phyloP scores from a whole-genome alignment of 2,888 invertebrate species.

The Actias luna region DNA sequence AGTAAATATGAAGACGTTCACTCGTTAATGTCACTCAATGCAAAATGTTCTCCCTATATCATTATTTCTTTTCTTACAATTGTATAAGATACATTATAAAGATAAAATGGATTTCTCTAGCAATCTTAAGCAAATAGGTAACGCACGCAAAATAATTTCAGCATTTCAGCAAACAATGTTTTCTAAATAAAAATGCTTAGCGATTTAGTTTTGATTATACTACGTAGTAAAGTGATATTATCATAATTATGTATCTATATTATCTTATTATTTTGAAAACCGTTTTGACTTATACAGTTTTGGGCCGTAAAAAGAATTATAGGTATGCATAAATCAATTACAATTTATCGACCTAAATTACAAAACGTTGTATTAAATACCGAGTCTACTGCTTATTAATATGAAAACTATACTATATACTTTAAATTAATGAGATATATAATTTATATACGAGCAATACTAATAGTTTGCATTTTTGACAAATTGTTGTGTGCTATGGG shows the following conservation, averaged over 20 bases:
- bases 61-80: slow-evolving; percentile 45
- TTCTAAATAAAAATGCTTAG: neutral
- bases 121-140: slow-evolving; percentile 66
- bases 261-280: neutral
- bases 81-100: slow-evolving; percentile 51
- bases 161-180: slow-evolving; percentile 7
- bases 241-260: neutral
- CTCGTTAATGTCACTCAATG: slow-evolving; percentile 30
- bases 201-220: neutral
- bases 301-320: too few species aligned
- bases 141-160: slow-evolving; percentile 25
- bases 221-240: neutral
- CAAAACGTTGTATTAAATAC: too few species aligned
- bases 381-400: too few species aligned
- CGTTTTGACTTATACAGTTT: too few species aligned
- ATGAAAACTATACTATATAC: too few species aligned
- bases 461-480: too few species aligned
- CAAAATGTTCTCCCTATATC: slow-evolving; percentile 42
- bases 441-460: too few species aligned
- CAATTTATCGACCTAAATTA: too few species aligned
- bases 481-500: too few species aligned
- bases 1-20: slow-evolving; percentile 31
- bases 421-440: too few species aligned
- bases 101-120: slow-evolving; percentile 71
- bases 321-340: too few species aligned